Conservation (phyloP, 1,140 invertebrate genomes). For the Caenorhabditis remanei region DNA sequence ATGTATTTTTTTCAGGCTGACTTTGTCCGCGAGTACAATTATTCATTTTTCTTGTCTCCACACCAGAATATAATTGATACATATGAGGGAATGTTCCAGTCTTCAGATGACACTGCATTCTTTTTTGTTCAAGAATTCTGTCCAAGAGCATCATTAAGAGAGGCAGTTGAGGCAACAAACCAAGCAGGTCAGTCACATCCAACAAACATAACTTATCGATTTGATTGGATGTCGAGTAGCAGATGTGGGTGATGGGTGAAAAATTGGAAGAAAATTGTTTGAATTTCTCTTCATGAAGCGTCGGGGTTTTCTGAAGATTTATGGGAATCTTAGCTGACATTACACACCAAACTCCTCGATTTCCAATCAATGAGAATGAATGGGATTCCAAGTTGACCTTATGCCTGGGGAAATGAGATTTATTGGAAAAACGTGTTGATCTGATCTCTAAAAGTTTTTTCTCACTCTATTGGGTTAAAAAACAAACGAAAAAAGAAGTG, state of each 20-base stretch:
- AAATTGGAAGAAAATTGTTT: conserved; percentile 4
- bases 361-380: neutral
- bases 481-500: conserved; percentile 12
- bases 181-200: conserved; percentile 71
- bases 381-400: conserved; percentile 42
- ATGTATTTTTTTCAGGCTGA: conserved; percentile 75
- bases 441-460: conserved; percentile 24
- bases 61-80: conserved; percentile 80
- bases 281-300: conserved; percentile 4
- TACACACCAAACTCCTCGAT: neutral
- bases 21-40: conserved; percentile 81
- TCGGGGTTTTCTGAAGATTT: conserved; percentile 22
- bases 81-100: conserved; percentile 79
- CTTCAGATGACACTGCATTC: conserved; percentile 73
- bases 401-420: conserved; percentile 23
- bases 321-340: conserved; percentile 38
- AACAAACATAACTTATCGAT: conserved; percentile 11
- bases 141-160: conserved; percentile 78
- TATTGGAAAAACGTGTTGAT: conserved; percentile 53
- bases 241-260: neutral
- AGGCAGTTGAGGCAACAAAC: conserved; percentile 79
- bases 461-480: neutral
- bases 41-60: conserved; percentile 81
- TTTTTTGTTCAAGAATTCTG: conserved; percentile 77
- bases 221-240: neutral